These are phyloP conservation scores for Stomatorhinus ivindoensis DNA, from an alignment of 2,113 vertebrate species.

Conservation along the genomic window DNA sequence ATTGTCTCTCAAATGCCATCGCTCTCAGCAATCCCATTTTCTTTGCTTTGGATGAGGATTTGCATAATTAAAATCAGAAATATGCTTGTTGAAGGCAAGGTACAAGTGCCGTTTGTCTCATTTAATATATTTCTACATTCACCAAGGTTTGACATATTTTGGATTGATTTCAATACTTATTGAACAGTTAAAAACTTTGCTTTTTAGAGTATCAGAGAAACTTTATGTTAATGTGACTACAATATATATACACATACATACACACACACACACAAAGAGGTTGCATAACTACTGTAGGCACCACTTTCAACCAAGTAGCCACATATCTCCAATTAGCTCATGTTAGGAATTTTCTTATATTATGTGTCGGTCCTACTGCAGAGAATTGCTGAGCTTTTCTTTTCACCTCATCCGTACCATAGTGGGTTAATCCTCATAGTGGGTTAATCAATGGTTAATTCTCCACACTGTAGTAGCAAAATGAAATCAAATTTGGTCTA, in stretches of 20 bases:
- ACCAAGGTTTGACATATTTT: neutral
- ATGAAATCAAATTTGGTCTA: neutral
- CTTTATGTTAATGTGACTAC: neutral
- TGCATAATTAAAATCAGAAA: constrained; percentile 17
- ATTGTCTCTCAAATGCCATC: neutral
- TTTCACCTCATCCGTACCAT: neutral
- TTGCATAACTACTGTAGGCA: neutral
- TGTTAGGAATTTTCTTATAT: neutral
- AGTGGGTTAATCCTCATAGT: neutral
- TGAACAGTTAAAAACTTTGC: neutral
- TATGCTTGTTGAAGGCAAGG: neutral
- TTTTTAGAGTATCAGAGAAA: neutral
- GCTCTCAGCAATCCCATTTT: constrained; percentile 13
- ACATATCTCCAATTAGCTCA: neutral
- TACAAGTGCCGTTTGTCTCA: neutral
- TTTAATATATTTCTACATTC: neutral
- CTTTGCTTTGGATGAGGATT: constrained; percentile 7
- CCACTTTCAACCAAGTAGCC: neutral
- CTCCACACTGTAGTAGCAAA: neutral
- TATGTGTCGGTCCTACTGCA: neutral
- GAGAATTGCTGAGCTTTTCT: neutral
- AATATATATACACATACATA: neutral
- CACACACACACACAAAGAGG: neutral
- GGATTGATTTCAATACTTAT: neutral
- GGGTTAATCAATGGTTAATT: neutral